Base-by-base conservation (phyloP, 2,888 invertebrate genomes). In the Tenthredo mesomela region DNA sequence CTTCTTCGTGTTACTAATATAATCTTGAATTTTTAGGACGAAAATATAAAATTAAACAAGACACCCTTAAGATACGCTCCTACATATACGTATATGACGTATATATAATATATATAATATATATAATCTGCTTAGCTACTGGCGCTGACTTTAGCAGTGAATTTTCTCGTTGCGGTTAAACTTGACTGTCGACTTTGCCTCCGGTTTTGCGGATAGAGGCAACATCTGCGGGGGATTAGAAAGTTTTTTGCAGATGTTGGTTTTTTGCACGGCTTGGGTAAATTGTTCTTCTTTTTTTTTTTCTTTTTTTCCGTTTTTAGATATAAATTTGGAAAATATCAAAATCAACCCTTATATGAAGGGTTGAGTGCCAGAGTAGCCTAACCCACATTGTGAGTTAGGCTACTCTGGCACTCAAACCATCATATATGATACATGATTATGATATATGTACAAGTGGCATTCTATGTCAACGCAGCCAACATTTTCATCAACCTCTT, bases 131-230 rank as follows among this genome's bases (percentile, higher is more conserved):
- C 54, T 54, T 54, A 54, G 54, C 54, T 54, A n/a, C 54, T n/a
- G 54, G 54, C 54, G 54, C 5, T 54, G 54, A 54, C 1, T 54
- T 54, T 54, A 54, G 54, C n/a, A 54, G 54, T 18, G 54, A 54
- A 54, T 54, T 54, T 54, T 54, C 54, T 54, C 54, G 54, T 54
- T 54, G 54, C n/a, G 54, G 54, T 54, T 54, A 54, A 54, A 54
- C 54, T 54, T n/a, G 54, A 54, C 54, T 54, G n/a, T 54, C n/a
- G 54, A 54, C 54, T 54, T 54, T 54, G 54, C n/a, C n/a, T 54
- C 54, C n/a, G 54, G 54, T 54, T 50, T 15, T n/a, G 54, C 54
- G 54, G 7, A 2, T 18, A 54, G 29, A 29, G 67, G 29, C 29
- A 25, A 67, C 29, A 29, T 29, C 15, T 67, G 67, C 3, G 7